These are phyloP conservation scores for Physella acuta DNA, from an alignment of 1,140 invertebrate genomes.

Conservation along the genomic window DNA sequence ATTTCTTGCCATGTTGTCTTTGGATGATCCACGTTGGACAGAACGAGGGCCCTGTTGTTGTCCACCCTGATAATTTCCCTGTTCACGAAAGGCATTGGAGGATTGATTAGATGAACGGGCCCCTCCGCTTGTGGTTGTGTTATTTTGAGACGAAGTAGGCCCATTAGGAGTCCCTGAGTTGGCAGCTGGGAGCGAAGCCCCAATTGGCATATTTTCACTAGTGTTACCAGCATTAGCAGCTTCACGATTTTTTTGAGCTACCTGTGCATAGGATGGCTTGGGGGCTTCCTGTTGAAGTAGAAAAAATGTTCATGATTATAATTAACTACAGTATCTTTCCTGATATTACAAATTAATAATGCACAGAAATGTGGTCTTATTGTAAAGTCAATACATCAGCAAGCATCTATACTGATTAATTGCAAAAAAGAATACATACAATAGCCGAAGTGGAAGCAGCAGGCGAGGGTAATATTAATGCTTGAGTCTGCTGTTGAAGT, in stretches of 20 bases:
- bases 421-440: no score
- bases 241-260: constrained; percentile 15
- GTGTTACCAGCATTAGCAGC: neutral
- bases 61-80: constrained; percentile 16
- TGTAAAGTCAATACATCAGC: no score
- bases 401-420: no score
- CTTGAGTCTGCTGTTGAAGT: no score
- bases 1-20: neutral
- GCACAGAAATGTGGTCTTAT: no score
- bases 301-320: no score
- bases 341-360: no score
- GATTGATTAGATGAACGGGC: neutral
- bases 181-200: neutral
- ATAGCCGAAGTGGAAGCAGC: no score
- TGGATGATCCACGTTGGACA: constrained; percentile 5
- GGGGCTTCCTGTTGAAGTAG: constrained; percentile 12
- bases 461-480: no score
- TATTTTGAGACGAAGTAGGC: neutral
- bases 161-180: neutral
- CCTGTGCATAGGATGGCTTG: constrained; percentile 13
- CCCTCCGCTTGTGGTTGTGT: neutral
- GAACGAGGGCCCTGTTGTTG: neutral
- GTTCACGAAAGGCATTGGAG: constrained; percentile 1
- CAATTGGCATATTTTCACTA: neutral
- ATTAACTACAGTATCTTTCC: no score